These are phyloP conservation scores for Zenarchopterus dispar DNA, from an alignment of 2,797 vertebrate genomes.

Conservation along the genomic window DNA sequence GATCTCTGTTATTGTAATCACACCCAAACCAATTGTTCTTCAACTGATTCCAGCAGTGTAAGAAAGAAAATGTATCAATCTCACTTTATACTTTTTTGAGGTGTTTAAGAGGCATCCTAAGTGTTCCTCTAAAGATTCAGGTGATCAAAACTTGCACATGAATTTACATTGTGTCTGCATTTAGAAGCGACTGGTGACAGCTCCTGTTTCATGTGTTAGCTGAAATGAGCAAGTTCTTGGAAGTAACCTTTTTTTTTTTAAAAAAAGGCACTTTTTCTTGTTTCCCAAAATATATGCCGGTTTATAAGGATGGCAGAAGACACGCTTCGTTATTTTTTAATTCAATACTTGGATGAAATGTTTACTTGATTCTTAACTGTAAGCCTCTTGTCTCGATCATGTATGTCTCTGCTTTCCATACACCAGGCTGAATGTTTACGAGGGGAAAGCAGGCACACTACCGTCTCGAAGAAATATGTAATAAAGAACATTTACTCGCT, in stretches of 20 bases:
- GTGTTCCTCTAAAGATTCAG: background rate
- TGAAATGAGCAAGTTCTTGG: no score
- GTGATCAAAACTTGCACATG: background rate
- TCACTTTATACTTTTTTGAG: background rate
- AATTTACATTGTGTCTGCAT: background rate
- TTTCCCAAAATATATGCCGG: no score
- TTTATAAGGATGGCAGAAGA: no score
- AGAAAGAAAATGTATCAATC: background rate
- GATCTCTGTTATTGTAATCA: slow-evolving; percentile 21
- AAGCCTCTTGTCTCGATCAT: slow-evolving; percentile 12
- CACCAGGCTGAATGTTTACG: slow-evolving; percentile 34
- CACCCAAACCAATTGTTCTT: slow-evolving; percentile 2
- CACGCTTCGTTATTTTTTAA: background rate
- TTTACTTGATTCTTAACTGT: slow-evolving; percentile 22
- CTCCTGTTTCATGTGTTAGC: no score
- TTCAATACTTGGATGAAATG: background rate
- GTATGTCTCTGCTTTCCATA: slow-evolving; percentile 30
- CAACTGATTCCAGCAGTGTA: background rate
- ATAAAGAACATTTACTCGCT: slow-evolving; percentile 43
- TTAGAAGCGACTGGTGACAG: no score
- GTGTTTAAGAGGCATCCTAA: background rate
- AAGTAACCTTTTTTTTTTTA: no score
- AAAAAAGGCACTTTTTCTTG: no score
- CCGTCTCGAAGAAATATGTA: slow-evolving; percentile 50
- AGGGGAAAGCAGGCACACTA: slow-evolving; percentile 44